Conservation (phyloP, 2,888 invertebrate genomes). For the Gasteruption jaculator region DNA sequence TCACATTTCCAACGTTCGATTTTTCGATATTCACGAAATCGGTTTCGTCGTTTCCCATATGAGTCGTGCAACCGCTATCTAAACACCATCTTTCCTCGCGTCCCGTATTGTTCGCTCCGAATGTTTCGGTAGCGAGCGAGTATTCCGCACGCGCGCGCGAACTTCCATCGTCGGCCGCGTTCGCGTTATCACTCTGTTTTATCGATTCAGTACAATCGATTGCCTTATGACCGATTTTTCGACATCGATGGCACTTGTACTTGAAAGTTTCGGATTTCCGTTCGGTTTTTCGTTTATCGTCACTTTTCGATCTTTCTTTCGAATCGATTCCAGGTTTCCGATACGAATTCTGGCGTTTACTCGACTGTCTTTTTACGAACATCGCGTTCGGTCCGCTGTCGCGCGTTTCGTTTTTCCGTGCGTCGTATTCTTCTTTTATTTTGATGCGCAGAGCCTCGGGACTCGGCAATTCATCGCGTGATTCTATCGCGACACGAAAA, state of each 20-base stretch:
- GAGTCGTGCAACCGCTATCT: conserved; percentile 20
- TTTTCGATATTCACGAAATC: conserved; percentile 16
- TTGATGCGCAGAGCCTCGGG: conserved; percentile 12
- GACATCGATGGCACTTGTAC: conserved; percentile 7
- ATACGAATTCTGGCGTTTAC: conserved; percentile 5
- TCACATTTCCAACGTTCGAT: conserved; percentile 12
- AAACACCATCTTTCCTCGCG: conserved; percentile 16
- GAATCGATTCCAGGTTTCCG: no score
- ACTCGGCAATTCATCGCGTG: conserved; percentile 19
- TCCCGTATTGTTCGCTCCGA: conserved; percentile 3
- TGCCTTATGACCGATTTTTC: conserved; percentile 12
- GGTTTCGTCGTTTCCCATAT: conserved; percentile 15
- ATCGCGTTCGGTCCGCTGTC: conserved; percentile 6
- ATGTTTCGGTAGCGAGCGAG: no score
- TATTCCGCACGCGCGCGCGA: no score
- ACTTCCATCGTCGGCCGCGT: no score
- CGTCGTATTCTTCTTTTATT: conserved; percentile 12
- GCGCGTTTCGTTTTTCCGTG: conserved; percentile 6
- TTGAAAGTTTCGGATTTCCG: conserved; percentile 1
- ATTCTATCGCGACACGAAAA: conserved; percentile 24
- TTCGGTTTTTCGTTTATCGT: no score
- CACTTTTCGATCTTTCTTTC: no score
- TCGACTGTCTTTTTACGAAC: background rate
- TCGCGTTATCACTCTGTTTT: conserved; percentile 3
- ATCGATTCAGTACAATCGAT: conserved; percentile 8